A percentile compares a stretch with the other conserved stretches of the same genome.
Evolutionary conservation across 1,140 invertebrate genomes (phyloP).

Genomic region (Meloidogyne floridensis): DNA sequence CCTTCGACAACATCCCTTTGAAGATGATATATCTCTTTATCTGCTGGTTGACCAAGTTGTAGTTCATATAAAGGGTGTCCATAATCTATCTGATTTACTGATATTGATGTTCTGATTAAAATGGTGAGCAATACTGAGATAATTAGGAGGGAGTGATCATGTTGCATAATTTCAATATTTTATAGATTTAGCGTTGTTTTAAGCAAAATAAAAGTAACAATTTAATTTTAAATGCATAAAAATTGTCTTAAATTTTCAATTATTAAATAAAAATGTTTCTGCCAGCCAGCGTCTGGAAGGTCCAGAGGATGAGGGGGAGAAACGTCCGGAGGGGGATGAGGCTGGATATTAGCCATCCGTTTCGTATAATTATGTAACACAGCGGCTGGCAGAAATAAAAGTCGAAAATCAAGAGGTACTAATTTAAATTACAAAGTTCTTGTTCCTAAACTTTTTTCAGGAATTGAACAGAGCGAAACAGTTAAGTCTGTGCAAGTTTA

Average conservation of each 20-base stretch:
- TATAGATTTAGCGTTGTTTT: not conserved
- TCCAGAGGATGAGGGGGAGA: conserved; percentile 51
- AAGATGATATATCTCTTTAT: conserved; percentile 2
- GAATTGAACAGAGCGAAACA: too few relatives aligned
- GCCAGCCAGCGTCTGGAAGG: too few relatives aligned
- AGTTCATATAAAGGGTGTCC: not conserved
- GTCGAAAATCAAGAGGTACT: too few relatives aligned
- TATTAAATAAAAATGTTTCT: too few relatives aligned
- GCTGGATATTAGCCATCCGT: not conserved
- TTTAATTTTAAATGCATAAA: too few relatives aligned
- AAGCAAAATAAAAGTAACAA: too few relatives aligned
- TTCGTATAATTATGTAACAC: too few relatives aligned
- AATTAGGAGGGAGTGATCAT: not conserved
- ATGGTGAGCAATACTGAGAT: not conserved
- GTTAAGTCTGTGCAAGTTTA: not conserved
- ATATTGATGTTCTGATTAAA: not conserved
- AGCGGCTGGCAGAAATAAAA: too few relatives aligned
- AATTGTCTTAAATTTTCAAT: too few relatives aligned
- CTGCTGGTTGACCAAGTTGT: not conserved
- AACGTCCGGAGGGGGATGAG: conserved; percentile 47
- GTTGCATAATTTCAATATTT: not conserved
- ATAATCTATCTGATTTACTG: not conserved
- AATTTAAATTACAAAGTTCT: too few relatives aligned
- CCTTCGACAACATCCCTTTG: not conserved
- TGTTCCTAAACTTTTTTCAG: too few relatives aligned